A percentile compares a stretch with the other conserved stretches of the same genome.
Conservation (phyloP, 2,113 vertebrate species). For the Chelonoidis abingdonii region DNA sequence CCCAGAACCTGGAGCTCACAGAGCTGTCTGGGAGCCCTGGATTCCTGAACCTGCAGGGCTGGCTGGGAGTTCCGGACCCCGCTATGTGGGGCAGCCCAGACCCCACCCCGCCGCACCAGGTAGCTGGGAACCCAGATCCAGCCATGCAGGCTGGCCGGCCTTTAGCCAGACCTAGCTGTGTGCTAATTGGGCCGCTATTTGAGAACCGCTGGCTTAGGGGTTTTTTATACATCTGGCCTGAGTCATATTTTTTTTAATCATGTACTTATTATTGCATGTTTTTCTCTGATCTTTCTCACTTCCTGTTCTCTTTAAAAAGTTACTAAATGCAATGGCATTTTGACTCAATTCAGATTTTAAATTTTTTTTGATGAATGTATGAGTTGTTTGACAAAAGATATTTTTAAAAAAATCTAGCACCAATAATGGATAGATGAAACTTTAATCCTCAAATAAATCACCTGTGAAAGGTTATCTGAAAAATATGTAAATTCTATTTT, state of each 20-base stretch:
- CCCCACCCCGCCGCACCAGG: too few species aligned
- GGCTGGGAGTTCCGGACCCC: too few species aligned
- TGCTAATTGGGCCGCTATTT: too few species aligned
- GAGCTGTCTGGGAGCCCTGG: too few species aligned
- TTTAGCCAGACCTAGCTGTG: too few species aligned
- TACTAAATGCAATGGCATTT: constrained; percentile 2
- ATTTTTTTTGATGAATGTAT: background rate
- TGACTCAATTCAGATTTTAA: background rate
- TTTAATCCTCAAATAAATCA: background rate
- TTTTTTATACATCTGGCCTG: background rate
- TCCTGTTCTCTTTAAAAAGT: background rate
- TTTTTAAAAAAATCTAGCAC: background rate
- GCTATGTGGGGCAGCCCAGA: too few species aligned
- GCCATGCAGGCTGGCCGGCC: too few species aligned
- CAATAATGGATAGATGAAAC: background rate
- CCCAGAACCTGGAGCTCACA: too few species aligned
- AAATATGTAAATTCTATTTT: background rate
- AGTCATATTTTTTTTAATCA: background rate
- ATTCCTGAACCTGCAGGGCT: too few species aligned
- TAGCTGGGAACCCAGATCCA: too few species aligned
- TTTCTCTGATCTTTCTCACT: background rate
- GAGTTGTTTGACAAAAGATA: background rate
- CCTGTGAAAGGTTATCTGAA: background rate
- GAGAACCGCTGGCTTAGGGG: too few species aligned
- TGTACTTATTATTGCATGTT: background rate